These are phyloP conservation scores for Onychostruthus taczanowskii DNA, from an alignment of 2,113 vertebrate species.

Conservation along the genomic window DNA sequence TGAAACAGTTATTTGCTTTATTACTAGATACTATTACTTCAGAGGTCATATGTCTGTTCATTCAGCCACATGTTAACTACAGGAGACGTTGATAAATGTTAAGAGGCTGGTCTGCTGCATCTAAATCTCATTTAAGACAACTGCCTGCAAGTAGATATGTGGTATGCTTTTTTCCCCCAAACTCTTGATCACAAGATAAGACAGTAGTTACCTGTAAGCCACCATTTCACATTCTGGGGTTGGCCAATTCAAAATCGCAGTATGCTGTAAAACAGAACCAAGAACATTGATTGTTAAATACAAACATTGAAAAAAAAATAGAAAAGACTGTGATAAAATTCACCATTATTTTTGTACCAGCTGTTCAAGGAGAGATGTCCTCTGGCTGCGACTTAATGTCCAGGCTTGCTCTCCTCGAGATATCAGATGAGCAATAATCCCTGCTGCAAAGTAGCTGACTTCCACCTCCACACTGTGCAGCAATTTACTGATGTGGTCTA, in stretches of 20 bases:
- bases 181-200: background rate
- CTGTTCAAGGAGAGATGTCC: conserved; percentile 87
- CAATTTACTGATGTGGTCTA: conserved; percentile 92
- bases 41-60: background rate
- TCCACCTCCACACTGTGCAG: conserved; percentile 95
- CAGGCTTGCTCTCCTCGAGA: conserved; percentile 93
- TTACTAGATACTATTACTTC: background rate
- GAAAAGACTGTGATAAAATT: background rate
- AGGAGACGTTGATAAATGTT: background rate
- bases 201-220: conserved; percentile 89
- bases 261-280: conserved; percentile 80
- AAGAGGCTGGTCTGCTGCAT: background rate
- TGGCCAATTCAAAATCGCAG: conserved; percentile 95
- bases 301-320: background rate
- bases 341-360: conserved; percentile 79
- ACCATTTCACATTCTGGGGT: conserved; percentile 98
- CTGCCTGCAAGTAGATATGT: background rate
- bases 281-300: conserved; percentile 28
- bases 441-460: conserved; percentile 98
- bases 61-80: background rate
- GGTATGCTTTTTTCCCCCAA: background rate
- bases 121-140: background rate
- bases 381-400: conserved; percentile 83
- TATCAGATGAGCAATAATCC: conserved; percentile 95
- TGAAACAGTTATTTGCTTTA: background rate